These are phyloP conservation scores for Yponomeuta cagnagella DNA, from an alignment of 2,888 invertebrate genomes.

Conservation along the genomic window DNA sequence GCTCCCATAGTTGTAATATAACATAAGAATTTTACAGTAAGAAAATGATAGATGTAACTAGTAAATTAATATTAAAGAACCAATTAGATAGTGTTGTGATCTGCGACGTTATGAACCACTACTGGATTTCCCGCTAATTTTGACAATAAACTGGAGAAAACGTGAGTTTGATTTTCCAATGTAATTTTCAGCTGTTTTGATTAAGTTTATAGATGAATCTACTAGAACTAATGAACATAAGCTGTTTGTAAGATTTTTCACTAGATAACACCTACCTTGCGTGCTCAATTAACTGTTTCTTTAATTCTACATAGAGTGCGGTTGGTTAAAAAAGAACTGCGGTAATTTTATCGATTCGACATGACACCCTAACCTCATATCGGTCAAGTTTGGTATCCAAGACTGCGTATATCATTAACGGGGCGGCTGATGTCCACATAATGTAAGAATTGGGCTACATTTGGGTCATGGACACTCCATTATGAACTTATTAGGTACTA, in stretches of 20 bases:
- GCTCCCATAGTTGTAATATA: conserved; percentile 48
- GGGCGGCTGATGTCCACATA: not conserved
- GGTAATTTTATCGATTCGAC: conserved; percentile 75
- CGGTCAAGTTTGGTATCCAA: conserved; percentile 46
- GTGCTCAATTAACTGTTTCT: not conserved
- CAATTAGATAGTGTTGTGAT: conserved; percentile 65
- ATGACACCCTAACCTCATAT: conserved; percentile 54
- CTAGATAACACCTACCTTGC: not conserved
- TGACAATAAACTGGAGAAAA: conserved; percentile 51
- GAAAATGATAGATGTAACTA: conserved; percentile 55
- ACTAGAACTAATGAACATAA: not conserved
- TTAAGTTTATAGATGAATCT: conserved; percentile 24
- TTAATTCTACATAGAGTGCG: conserved; percentile 19
- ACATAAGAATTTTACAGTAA: conserved; percentile 53
- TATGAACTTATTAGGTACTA: too few relatives aligned
- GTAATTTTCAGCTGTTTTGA: conserved; percentile 29
- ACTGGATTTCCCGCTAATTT: conserved; percentile 41
- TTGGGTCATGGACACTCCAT: too few relatives aligned
- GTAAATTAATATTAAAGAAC: conserved; percentile 49
- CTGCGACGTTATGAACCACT: conserved; percentile 18
- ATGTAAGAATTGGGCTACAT: too few relatives aligned
- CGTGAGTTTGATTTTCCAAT: conserved; percentile 43
- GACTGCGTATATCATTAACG: conserved; percentile 21
- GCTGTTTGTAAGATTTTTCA: not conserved
- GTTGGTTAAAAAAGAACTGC: conserved; percentile 67